Evolutionary conservation across 1,140 invertebrate genomes (phyloP).

Genomic region (Papilio dardanus): DNA sequence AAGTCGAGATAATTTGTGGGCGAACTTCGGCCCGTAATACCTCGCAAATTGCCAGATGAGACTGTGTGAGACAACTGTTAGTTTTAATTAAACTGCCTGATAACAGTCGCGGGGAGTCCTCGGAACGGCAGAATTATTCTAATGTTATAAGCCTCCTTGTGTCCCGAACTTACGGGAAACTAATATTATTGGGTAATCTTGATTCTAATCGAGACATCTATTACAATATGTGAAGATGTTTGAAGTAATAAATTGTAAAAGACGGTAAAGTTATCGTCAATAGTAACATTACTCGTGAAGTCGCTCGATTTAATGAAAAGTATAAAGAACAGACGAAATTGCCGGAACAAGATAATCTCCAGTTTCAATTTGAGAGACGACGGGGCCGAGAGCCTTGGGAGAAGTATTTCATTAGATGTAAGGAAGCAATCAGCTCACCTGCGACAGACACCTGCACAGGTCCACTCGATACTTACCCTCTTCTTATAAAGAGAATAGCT

Average conservation of each 20-base stretch:
- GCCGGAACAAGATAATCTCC: conserved; percentile 68
- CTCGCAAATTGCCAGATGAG: conserved; percentile 81
- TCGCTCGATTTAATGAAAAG: conserved; percentile 71
- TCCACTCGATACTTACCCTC: conserved; percentile 34
- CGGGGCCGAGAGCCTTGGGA: conserved; percentile 62
- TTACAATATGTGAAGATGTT: background rate
- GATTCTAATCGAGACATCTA: background rate
- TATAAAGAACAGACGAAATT: conserved; percentile 63
- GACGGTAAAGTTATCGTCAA: conserved; percentile 35
- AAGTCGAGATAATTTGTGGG: conserved; percentile 81
- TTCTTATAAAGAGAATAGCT: background rate
- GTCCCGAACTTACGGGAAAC: conserved; percentile 64
- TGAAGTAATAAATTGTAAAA: background rate
- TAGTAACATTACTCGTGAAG: conserved; percentile 44
- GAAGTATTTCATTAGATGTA: conserved; percentile 71
- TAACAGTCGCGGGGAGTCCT: conserved; percentile 73
- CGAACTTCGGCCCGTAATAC: conserved; percentile 79
- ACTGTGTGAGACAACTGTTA: conserved; percentile 82
- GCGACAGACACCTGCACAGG: conserved; percentile 60
- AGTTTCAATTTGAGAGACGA: conserved; percentile 71
- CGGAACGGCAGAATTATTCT: conserved; percentile 80
- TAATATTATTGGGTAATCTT: conserved; percentile 64
- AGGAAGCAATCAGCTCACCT: conserved; percentile 55
- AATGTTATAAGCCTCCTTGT: conserved; percentile 79
- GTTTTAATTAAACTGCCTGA: conserved; percentile 82